Evolutionary conservation across 2,888 invertebrate species (phyloP).

Genomic region (Escarpia spicata): DNA sequence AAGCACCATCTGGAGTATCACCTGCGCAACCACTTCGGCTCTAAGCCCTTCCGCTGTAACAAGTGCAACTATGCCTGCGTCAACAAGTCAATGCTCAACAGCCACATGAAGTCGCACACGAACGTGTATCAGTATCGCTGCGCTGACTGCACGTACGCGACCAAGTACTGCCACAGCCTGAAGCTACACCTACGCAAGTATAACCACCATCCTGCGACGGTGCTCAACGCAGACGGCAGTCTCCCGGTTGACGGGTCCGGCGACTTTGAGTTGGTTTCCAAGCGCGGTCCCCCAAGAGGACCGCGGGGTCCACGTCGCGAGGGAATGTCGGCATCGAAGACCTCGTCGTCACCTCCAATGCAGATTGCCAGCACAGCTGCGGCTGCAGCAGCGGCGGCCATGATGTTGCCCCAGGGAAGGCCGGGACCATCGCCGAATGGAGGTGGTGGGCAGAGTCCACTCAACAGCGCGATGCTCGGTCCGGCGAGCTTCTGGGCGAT

Average conservation of each 20-base stretch:
- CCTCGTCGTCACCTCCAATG: conserved; percentile 14
- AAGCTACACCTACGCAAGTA: conserved; percentile 95
- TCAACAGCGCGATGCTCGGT: conserved; percentile 48
- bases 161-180: conserved; percentile 97
- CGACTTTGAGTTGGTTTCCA: conserved; percentile 54
- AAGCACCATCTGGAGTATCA: conserved; percentile 98
- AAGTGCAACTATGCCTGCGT: conserved; percentile 75
- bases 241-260: conserved; percentile 60
- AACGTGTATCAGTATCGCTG: conserved; percentile 91
- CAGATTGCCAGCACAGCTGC: conserved; percentile 17
- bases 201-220: conserved; percentile 88
- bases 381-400: conserved; percentile 13
- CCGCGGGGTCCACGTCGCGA: conserved; percentile 46
- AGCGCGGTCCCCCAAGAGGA: conserved; percentile 63
- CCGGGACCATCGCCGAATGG: background rate
- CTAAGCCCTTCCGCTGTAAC: conserved; percentile 93
- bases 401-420: background rate
- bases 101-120: conserved; percentile 93
- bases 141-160: conserved; percentile 91
- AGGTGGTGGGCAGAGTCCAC: conserved; percentile 2
- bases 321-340: conserved; percentile 20
- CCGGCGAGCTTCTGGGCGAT: conserved; percentile 57
- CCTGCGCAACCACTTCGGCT: conserved; percentile 90
- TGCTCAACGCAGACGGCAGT: conserved; percentile 68
- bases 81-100: conserved; percentile 91